Evolutionary conservation across 2,888 invertebrate genomes (phyloP).

Genomic region (Balanococcus diminutus): DNA sequence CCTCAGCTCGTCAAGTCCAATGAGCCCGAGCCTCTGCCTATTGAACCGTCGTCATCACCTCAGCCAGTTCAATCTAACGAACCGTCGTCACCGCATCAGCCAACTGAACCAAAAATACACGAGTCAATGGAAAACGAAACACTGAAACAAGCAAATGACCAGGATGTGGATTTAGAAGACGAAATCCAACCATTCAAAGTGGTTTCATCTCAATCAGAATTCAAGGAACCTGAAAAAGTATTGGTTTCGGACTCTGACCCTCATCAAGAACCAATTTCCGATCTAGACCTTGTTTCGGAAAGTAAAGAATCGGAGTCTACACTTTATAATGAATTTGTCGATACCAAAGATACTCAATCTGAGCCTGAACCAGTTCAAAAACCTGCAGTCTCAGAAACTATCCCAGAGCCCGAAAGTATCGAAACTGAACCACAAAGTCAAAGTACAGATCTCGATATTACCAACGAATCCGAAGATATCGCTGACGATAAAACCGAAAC

Average conservation of each 20-base stretch:
- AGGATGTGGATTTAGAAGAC: too few species aligned
- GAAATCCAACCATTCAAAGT: too few species aligned
- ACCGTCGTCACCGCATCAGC: background rate
- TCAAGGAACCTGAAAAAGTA: background rate
- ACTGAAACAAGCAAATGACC: too few species aligned
- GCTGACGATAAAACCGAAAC: conserved; percentile 1
- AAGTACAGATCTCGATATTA: background rate
- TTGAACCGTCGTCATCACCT: background rate
- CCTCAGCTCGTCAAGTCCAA: background rate
- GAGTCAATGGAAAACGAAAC: too few species aligned
- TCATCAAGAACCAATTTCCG: background rate
- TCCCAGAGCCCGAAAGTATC: background rate
- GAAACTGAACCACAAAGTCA: background rate
- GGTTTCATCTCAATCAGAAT: background rate
- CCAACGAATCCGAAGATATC: background rate
- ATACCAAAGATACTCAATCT: background rate
- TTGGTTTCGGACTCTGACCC: background rate
- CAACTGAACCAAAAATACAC: background rate
- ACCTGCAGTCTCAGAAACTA: background rate
- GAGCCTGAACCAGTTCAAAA: background rate
- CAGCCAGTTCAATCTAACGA: too few species aligned
- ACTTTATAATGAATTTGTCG: background rate
- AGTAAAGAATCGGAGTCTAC: background rate
- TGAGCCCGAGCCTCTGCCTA: too few species aligned
- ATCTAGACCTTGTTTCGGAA: background rate